These are phyloP conservation scores for Psittacula derbiana DNA, from an alignment of 2,797 vertebrate genomes.

Conservation along the genomic window DNA sequence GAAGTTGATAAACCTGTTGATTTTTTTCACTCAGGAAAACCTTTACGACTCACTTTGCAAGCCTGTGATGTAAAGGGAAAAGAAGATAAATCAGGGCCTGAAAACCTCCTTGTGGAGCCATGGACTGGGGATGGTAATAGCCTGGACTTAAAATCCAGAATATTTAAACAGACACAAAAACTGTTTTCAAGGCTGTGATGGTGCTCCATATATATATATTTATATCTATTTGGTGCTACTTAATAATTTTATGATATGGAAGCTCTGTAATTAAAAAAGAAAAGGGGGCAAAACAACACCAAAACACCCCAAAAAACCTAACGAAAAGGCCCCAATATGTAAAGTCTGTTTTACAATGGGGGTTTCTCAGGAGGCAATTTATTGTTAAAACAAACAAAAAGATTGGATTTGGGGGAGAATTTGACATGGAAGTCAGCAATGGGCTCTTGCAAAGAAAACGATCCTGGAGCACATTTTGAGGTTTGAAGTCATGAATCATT, in stretches of 20 bases:
- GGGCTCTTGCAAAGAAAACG: not conserved
- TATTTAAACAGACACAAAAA: not conserved
- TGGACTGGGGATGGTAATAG: conserved; percentile 90
- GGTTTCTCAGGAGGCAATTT: not conserved
- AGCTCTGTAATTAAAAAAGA: not conserved
- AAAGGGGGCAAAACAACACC: not conserved
- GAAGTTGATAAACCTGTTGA: not conserved
- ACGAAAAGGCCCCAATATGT: not conserved
- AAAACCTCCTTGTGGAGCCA: conserved; percentile 90
- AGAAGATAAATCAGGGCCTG: conserved; percentile 95
- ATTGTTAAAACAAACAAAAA: not conserved
- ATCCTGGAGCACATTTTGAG: not conserved
- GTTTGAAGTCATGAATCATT: not conserved
- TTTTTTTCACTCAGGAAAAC: conserved; percentile 80
- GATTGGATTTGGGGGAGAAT: not conserved
- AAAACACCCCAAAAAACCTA: not conserved
- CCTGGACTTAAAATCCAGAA: not conserved
- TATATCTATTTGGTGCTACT: not conserved
- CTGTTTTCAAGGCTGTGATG: not conserved
- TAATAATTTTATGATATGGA: not conserved
- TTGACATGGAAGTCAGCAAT: fast-evolving
- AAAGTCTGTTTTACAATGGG: not conserved
- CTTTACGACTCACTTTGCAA: conserved; percentile 87
- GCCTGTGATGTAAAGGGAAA: conserved; percentile 98
- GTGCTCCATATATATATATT: not conserved